These are phyloP conservation scores for Calliopum simillimum DNA, from an alignment of 2,888 invertebrate genomes.

Conservation along the genomic window DNA sequence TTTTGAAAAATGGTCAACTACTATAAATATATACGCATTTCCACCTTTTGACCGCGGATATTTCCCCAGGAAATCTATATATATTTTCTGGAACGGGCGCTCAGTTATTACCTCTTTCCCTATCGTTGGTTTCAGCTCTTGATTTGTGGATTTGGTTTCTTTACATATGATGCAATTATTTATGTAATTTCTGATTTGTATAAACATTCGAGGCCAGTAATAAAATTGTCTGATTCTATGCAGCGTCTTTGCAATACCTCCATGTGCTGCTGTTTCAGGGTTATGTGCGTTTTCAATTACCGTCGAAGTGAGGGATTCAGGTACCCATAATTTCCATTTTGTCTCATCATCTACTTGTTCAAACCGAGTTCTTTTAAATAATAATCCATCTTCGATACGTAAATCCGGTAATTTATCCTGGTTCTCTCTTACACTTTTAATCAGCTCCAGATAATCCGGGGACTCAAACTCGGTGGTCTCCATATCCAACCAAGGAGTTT, in stretches of 20 bases:
- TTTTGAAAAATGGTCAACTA: no score
- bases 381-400: constrained; percentile 12
- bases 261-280: constrained; percentile 25
- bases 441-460: constrained; percentile 26
- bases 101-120: neutral
- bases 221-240: constrained; percentile 17
- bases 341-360: constrained; percentile 2
- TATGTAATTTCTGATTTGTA: constrained; percentile 8
- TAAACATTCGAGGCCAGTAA: constrained; percentile 17
- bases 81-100: no score
- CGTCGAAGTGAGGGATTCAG: constrained; percentile 8
- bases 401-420: constrained; percentile 30
- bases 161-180: constrained; percentile 20
- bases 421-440: constrained; percentile 17
- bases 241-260: constrained; percentile 36
- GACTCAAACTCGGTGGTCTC: no score
- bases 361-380: neutral
- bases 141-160: constrained; percentile 22
- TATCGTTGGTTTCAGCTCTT: neutral
- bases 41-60: constrained; percentile 32
- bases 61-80: constrained; percentile 36
- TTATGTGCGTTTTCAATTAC: constrained; percentile 28
- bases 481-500: no score
- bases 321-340: constrained; percentile 38
- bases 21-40: constrained; percentile 25